Percentiles rank a stretch among this genome's conserved stretches.
These are phyloP conservation scores for Pseudochromis fuscus DNA, from an alignment of 2,797 vertebrate species.

Conservation along the genomic window DNA sequence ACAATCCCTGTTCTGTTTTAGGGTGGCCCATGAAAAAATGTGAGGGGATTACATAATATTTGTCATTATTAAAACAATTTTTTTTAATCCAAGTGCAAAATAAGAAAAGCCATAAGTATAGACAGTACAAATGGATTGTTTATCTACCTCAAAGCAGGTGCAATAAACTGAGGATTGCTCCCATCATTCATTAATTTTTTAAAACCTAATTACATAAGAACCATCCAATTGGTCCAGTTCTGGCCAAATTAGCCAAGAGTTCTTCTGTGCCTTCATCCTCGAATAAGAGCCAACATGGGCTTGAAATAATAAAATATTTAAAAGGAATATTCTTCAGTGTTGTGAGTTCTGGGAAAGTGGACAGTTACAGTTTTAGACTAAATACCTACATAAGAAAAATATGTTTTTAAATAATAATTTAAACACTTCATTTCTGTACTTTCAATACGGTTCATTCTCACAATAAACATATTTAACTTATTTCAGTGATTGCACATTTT, in stretches of 20 bases:
- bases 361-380: neutral
- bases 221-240: no score
- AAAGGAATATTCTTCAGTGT: neutral
- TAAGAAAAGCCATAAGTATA: neutral
- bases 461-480: slow-evolving; percentile 46
- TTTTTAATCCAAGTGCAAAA: neutral
- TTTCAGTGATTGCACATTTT: slow-evolving; percentile 49
- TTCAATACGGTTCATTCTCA: slow-evolving; percentile 6
- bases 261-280: neutral
- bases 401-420: slow-evolving; percentile 1
- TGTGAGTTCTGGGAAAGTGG: neutral
- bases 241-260: neutral
- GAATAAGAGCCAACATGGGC: neutral
- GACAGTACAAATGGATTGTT: no score
- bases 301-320: neutral
- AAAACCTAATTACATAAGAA: neutral
- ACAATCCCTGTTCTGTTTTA: no score
- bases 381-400: neutral
- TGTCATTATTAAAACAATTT: neutral
- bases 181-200: neutral
- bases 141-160: neutral
- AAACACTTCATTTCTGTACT: slow-evolving; percentile 18
- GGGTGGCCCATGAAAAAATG: neutral
- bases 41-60: neutral
- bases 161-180: neutral